A percentile compares a stretch with the other conserved stretches of the same genome.
phyloP scores from a whole-genome alignment of 2,888 invertebrate genomes.

The Nipponacmea schrenckii region DNA sequence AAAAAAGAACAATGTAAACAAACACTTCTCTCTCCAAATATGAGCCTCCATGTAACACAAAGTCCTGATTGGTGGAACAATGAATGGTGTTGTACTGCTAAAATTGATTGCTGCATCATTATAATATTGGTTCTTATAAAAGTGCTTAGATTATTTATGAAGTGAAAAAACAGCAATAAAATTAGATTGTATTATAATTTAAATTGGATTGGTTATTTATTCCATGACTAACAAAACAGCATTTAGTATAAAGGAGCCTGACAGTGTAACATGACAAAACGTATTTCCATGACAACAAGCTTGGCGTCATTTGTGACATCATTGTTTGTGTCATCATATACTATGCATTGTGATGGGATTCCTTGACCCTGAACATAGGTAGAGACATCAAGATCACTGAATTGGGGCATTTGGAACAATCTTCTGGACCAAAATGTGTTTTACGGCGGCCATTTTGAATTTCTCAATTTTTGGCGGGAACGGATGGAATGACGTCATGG shows the following conservation, averaged over 20 bases:
- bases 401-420: background rate
- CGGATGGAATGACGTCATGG: background rate
- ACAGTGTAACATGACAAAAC: background rate
- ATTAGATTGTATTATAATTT: background rate
- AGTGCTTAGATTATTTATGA: too few relatives aligned
- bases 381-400: constrained; percentile 9
- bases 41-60: too few relatives aligned
- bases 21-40: background rate
- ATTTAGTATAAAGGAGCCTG: too few relatives aligned
- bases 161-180: too few relatives aligned
- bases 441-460: background rate
- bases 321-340: too few relatives aligned
- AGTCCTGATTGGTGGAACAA: too few relatives aligned
- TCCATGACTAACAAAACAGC: too few relatives aligned
- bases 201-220: too few relatives aligned
- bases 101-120: too few relatives aligned
- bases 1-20: background rate
- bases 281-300: background rate
- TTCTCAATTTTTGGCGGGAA: too few relatives aligned
- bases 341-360: constrained; percentile 4
- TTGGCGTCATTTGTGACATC: background rate
- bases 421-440: background rate
- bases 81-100: too few relatives aligned
- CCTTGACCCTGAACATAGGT: constrained; percentile 11
- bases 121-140: too few relatives aligned